Conservation (phyloP, 2,888 invertebrate species). For the Machimus rusticus region DNA sequence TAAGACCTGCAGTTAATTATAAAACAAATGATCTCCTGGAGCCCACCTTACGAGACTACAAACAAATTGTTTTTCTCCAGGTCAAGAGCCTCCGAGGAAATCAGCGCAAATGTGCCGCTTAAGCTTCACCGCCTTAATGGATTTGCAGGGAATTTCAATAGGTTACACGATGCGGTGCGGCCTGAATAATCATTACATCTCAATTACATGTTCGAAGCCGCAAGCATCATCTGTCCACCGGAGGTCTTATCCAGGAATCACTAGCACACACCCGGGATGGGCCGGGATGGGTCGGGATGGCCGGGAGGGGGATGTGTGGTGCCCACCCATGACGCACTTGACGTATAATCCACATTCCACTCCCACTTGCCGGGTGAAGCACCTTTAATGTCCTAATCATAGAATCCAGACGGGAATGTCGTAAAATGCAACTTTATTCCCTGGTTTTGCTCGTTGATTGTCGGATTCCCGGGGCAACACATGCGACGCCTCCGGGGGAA, state of each 20-base stretch:
- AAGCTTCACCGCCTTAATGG: not conserved
- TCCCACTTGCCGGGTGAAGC: slow-evolving; percentile 23
- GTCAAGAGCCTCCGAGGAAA: not conserved
- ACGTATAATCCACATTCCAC: slow-evolving; percentile 18
- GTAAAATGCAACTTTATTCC: slow-evolving; percentile 42
- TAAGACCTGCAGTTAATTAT: not conserved
- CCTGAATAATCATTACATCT: slow-evolving; percentile 30
- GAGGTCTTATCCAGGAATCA: slow-evolving; percentile 33
- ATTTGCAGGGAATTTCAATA: not conserved
- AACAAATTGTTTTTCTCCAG: not conserved
- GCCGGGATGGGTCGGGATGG: too few relatives aligned
- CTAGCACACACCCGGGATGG: not conserved
- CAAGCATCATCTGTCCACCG: slow-evolving; percentile 15
- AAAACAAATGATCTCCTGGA: not conserved
- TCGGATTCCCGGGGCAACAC: not conserved
- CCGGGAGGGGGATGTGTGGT: not conserved
- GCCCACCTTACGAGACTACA: not conserved
- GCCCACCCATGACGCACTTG: slow-evolving; percentile 31
- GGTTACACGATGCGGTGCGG: not conserved
- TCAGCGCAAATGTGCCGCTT: not conserved
- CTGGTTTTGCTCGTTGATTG: not conserved
- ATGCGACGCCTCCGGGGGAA: not conserved
- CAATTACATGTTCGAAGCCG: slow-evolving; percentile 24
- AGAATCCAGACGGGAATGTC: slow-evolving; percentile 42
- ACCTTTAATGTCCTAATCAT: slow-evolving; percentile 48